These are phyloP conservation scores for Siderastrea siderea DNA, from an alignment of 92 coral and sea anemone genomes.

Conservation along the genomic window DNA sequence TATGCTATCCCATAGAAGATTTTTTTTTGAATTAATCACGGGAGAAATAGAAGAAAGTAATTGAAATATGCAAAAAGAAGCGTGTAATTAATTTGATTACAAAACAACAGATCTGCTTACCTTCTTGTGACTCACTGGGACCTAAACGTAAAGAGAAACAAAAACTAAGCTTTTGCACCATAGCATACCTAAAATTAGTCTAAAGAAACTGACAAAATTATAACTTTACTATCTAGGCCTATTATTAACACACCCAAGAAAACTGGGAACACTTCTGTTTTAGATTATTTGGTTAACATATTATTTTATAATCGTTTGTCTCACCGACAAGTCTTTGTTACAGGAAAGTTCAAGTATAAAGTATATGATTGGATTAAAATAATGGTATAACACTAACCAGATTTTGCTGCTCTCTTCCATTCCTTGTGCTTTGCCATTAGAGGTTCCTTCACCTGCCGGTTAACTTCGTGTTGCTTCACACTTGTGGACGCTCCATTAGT, in stretches of 20 bases:
- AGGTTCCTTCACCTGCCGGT: slow-evolving; percentile 58
- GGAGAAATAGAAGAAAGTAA: background rate
- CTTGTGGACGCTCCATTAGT: slow-evolving; percentile 59
- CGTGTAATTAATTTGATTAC: background rate
- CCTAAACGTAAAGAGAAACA: background rate
- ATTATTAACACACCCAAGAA: no score
- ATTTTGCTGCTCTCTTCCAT: slow-evolving; percentile 52
- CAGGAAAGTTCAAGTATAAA: background rate
- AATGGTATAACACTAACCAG: background rate
- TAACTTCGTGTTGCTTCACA: slow-evolving; percentile 47
- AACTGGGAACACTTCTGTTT: no score
- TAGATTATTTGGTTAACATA: no score
- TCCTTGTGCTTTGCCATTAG: slow-evolving; percentile 66
- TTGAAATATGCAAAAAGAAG: background rate
- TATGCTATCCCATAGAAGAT: background rate
- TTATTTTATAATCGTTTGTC: no score
- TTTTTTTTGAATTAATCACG: background rate
- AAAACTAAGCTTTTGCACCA: background rate
- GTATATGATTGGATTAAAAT: background rate
- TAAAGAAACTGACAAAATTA: no score
- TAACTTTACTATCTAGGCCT: background rate
- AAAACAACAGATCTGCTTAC: background rate
- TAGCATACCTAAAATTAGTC: background rate
- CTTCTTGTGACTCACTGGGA: background rate
- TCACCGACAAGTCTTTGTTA: background rate